phyloP scores from a whole-genome alignment of 2,888 invertebrate genomes.

The Ectemnius cavifrons region DNA sequence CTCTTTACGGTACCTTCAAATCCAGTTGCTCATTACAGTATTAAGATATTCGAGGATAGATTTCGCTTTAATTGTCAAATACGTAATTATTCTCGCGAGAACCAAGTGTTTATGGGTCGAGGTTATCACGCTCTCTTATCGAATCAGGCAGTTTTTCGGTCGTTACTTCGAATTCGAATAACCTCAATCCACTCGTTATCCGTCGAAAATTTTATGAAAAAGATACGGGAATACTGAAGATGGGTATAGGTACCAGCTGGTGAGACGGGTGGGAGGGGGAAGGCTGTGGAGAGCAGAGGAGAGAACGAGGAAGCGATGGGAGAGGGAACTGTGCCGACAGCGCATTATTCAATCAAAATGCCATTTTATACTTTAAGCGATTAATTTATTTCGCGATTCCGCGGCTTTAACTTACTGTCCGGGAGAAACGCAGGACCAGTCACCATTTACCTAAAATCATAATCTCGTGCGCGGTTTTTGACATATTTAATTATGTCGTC shows the following conservation, averaged over 20 bases:
- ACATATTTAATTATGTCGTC: constrained; percentile 5
- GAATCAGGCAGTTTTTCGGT: constrained; percentile 34
- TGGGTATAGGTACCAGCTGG: too few relatives aligned
- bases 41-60: constrained; percentile 78
- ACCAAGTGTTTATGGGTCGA: constrained; percentile 70
- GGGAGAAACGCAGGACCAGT: too few relatives aligned
- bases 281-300: background rate
- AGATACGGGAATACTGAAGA: background rate
- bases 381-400: constrained; percentile 26
- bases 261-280: background rate
- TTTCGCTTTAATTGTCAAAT: constrained; percentile 78
- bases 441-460: background rate
- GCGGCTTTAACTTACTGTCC: too few relatives aligned
- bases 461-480: background rate
- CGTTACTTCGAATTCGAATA: constrained; percentile 11
- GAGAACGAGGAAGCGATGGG: background rate
- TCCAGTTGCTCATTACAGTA: constrained; percentile 78
- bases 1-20: constrained; percentile 75
- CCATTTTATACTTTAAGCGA: constrained; percentile 7
- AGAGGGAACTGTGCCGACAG: background rate
- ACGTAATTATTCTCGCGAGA: constrained; percentile 76
- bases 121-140: constrained; percentile 71
- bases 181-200: constrained; percentile 18
- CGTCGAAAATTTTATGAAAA: constrained; percentile 6
- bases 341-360: constrained; percentile 14